phyloP scores from a whole-genome alignment of 2,888 invertebrate genomes.

The Eilema depressum region DNA sequence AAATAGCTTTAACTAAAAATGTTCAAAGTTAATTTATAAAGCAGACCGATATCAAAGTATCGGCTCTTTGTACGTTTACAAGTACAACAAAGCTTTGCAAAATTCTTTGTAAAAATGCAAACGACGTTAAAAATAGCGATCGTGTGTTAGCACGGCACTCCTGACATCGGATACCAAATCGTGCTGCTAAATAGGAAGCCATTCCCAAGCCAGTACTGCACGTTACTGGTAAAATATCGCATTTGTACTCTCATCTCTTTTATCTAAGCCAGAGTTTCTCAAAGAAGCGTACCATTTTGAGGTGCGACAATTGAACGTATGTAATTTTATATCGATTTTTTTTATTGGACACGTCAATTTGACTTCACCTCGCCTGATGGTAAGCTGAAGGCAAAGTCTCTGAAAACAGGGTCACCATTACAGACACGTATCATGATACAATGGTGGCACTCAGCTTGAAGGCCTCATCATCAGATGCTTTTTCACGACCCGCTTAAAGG shows the following conservation, averaged over 20 bases:
- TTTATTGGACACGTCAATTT: too few relatives aligned
- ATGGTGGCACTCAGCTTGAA: too few relatives aligned
- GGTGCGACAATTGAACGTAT: too few relatives aligned
- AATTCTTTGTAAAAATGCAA: conserved; percentile 13
- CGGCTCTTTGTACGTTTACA: not conserved
- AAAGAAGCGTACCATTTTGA: not conserved
- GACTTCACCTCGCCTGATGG: too few relatives aligned
- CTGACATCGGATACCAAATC: conserved; percentile 30
- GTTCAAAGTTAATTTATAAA: not conserved
- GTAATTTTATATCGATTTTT: too few relatives aligned
- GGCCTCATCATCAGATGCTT: too few relatives aligned
- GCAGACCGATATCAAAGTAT: not conserved
- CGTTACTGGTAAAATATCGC: not conserved
- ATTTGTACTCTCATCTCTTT: not conserved
- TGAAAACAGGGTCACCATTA: too few relatives aligned
- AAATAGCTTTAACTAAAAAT: not conserved
- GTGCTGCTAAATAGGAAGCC: conserved; percentile 26
- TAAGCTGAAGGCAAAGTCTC: too few relatives aligned
- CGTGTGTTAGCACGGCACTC: conserved; percentile 21
- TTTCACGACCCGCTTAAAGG: too few relatives aligned
- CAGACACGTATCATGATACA: too few relatives aligned
- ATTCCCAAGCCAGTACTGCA: not conserved
- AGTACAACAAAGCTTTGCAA: conserved; percentile 2
- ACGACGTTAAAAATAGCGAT: conserved; percentile 20
- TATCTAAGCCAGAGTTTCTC: not conserved